phyloP scores from a whole-genome alignment of 2,797 vertebrate species.

The Psittacula echo region DNA sequence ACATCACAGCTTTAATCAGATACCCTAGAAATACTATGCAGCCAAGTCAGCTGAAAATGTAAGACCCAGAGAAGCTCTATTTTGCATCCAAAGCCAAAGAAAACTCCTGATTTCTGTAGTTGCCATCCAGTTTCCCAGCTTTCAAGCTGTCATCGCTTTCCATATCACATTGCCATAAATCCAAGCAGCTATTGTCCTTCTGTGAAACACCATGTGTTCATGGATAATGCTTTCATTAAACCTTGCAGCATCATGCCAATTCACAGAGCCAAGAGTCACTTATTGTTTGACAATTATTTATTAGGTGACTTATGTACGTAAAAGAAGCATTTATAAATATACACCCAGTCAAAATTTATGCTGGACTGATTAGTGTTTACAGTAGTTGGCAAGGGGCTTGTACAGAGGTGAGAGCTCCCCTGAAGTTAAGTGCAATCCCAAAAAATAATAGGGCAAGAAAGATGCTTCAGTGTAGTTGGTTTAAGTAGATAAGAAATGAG shows the following conservation, averaged over 20 bases:
- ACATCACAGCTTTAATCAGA: background rate
- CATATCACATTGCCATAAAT: background rate
- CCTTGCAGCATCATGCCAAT: accelerated
- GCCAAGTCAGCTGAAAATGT: background rate
- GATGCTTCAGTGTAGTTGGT: background rate
- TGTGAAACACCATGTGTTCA: accelerated
- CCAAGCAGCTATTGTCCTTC: background rate
- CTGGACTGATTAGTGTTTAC: background rate
- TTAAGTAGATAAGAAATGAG: background rate
- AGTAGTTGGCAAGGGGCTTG: background rate
- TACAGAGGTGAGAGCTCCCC: background rate
- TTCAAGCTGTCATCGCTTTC: background rate
- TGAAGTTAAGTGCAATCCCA: background rate
- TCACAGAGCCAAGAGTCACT: background rate
- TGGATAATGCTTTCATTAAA: background rate
- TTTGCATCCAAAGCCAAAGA: background rate
- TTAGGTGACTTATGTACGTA: background rate
- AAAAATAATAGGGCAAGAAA: background rate
- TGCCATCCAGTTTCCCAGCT: background rate
- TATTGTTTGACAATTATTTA: background rate
- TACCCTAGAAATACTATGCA: background rate
- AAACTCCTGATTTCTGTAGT: background rate
- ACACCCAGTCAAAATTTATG: background rate
- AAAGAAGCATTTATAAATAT: background rate
- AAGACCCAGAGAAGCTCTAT: background rate